Conservation (phyloP, 1,140 invertebrate species). For the Sycophaga agraensis region DNA sequence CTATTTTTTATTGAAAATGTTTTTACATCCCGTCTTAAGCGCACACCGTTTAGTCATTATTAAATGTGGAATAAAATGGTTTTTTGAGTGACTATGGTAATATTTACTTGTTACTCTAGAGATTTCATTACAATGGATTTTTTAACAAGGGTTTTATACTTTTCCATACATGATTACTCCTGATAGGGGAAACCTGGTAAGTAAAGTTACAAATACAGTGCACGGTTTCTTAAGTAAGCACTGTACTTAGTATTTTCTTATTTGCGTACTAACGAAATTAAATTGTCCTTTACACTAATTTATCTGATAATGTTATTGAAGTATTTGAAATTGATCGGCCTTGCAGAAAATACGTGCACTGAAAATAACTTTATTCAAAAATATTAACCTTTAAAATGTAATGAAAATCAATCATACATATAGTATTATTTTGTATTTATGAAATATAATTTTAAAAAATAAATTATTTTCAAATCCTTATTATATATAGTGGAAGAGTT, state of each 20-base stretch:
- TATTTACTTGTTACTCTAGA: no score
- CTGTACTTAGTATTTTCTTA: background rate
- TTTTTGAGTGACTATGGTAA: background rate
- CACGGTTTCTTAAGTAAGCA: slow-evolving; percentile 19
- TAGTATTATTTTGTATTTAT: no score
- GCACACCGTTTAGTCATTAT: slow-evolving; percentile 15
- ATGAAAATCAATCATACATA: no score
- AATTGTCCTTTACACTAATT: no score
- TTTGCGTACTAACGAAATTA: no score
- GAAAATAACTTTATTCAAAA: no score
- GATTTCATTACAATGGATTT: background rate
- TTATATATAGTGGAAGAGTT: no score
- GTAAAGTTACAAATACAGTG: slow-evolving; percentile 9
- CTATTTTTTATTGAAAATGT: slow-evolving; percentile 4
- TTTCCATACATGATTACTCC: background rate
- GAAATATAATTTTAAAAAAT: no score
- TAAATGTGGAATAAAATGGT: slow-evolving; percentile 3
- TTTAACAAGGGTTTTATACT: background rate
- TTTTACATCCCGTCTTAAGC: slow-evolving; percentile 17
- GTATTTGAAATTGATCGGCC: background rate
- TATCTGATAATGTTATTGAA: background rate
- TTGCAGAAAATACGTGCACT: background rate
- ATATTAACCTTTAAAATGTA: no score
- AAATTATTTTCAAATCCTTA: no score
- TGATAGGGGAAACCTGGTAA: background rate